A percentile compares a stretch with the other conserved stretches of the same genome.
phyloP scores from a whole-genome alignment of 2,888 invertebrate species.

The Epistrophe eligans region DNA sequence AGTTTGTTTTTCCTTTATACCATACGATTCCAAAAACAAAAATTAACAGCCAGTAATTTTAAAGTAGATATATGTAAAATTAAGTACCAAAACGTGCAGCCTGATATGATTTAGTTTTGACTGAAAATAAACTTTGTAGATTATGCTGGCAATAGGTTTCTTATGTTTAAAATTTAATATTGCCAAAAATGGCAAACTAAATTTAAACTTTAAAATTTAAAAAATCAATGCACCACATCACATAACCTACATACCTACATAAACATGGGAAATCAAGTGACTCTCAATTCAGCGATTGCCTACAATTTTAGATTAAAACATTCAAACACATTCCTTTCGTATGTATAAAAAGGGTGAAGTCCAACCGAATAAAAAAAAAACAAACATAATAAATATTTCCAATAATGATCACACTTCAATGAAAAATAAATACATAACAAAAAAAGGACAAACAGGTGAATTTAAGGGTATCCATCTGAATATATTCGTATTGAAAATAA shows the following conservation, averaged over 20 bases:
- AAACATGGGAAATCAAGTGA: background rate
- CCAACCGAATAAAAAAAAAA: background rate
- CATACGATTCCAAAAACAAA: too few species aligned
- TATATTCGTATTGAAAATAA: conserved; percentile 46
- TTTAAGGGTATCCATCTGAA: conserved; percentile 8
- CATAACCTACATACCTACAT: background rate
- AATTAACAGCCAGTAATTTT: too few species aligned
- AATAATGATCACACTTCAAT: conserved; percentile 23
- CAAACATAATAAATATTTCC: background rate
- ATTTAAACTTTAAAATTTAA: background rate
- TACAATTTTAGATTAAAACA: conserved; percentile 1
- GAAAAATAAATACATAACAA: conserved; percentile 16
- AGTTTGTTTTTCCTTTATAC: too few species aligned
- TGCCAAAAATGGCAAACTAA: background rate
- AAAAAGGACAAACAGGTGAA: conserved; percentile 4
- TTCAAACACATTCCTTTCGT: background rate
- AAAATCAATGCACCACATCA: conserved; percentile 7
- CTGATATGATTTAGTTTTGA: too few species aligned
- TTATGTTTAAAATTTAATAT: background rate
- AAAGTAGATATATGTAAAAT: too few species aligned
- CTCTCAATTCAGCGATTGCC: background rate
- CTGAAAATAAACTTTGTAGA: too few species aligned
- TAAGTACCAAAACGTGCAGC: too few species aligned
- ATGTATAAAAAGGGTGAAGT: background rate
- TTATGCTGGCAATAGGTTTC: background rate